These are phyloP conservation scores for Xestia xanthographa DNA, from an alignment of 2,888 invertebrate species.

Conservation along the genomic window DNA sequence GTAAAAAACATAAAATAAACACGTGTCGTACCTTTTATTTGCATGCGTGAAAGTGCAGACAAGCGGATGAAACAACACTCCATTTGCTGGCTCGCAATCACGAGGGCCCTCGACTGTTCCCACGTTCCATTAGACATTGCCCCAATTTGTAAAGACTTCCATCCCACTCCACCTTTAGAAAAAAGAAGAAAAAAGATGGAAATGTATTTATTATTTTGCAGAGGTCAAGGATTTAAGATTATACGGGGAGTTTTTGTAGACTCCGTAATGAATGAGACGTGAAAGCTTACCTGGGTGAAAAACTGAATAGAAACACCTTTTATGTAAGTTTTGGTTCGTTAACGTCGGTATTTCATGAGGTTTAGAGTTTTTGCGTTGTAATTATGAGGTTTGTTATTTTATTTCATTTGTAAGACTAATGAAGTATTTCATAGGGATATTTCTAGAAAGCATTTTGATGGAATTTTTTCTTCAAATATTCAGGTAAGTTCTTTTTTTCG, in stretches of 20 bases:
- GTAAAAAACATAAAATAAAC: conserved; percentile 28
- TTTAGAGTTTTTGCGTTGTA: conserved; percentile 28
- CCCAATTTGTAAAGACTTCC: conserved; percentile 77
- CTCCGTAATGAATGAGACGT: conserved; percentile 68
- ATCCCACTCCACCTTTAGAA: conserved; percentile 64
- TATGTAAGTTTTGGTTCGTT: conserved; percentile 61
- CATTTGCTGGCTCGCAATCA: conserved; percentile 68
- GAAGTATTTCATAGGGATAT: conserved; percentile 27
- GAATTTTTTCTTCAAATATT: background rate
- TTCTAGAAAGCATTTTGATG: conserved; percentile 6
- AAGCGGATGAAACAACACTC: conserved; percentile 75
- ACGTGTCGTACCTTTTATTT: conserved; percentile 65
- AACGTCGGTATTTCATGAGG: conserved; percentile 47
- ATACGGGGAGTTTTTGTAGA: conserved; percentile 66
- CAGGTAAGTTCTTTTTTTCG: background rate
- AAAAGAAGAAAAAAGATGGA: conserved; percentile 70
- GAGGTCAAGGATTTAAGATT: conserved; percentile 72
- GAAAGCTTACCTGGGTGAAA: conserved; percentile 60
- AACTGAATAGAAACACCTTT: conserved; percentile 61
- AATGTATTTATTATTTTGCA: conserved; percentile 73
- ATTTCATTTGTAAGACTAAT: conserved; percentile 30
- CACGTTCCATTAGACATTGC: conserved; percentile 80
- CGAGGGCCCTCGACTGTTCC: conserved; percentile 71
- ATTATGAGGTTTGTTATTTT: conserved; percentile 35
- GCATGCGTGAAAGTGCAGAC: conserved; percentile 73